Conservation (phyloP, 1,140 invertebrate species). For the Neocloeon triangulifer region DNA sequence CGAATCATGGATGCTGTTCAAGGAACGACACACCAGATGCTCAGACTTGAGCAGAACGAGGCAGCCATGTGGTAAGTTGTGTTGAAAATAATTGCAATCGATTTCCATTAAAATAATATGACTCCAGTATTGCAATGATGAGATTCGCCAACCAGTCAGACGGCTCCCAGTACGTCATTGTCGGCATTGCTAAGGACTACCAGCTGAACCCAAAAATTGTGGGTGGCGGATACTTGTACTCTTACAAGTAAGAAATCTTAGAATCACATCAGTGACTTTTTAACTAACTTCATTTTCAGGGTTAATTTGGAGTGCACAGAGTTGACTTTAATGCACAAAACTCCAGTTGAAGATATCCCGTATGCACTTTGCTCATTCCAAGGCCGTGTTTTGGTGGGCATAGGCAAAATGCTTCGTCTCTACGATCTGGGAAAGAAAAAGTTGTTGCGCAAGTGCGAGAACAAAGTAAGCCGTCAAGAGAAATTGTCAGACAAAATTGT, state of each 20-base stretch:
- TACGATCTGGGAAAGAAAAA: slow-evolving; percentile 98
- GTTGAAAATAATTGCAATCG: no score
- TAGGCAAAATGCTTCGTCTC: slow-evolving; percentile 74
- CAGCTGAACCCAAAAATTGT: slow-evolving; percentile 68
- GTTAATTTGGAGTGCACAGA: slow-evolving; percentile 42
- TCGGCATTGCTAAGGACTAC: slow-evolving; percentile 79
- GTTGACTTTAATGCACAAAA: slow-evolving; percentile 84
- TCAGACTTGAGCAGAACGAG: slow-evolving; percentile 87
- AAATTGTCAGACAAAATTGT: no score
- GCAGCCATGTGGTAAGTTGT: slow-evolving; percentile 69
- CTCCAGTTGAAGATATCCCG: slow-evolving; percentile 83
- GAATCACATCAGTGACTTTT: slow-evolving; percentile 4
- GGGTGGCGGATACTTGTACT: slow-evolving; percentile 61
- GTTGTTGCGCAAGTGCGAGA: slow-evolving; percentile 92
- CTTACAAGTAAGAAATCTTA: slow-evolving; percentile 60
- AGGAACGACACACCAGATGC: slow-evolving; percentile 54
- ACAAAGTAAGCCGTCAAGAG: no score
- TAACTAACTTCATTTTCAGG: slow-evolving; percentile 20
- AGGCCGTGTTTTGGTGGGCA: slow-evolving; percentile 74
- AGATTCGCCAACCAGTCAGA: slow-evolving; percentile 46
- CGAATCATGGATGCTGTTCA: slow-evolving; percentile 75
- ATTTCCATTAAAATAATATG: no score
- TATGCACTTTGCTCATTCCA: slow-evolving; percentile 77
- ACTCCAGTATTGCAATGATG: slow-evolving; percentile 38
- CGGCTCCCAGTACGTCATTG: slow-evolving; percentile 49